phyloP scores from a whole-genome alignment of 2,888 invertebrate genomes.

The Hypolimnas misippus region DNA sequence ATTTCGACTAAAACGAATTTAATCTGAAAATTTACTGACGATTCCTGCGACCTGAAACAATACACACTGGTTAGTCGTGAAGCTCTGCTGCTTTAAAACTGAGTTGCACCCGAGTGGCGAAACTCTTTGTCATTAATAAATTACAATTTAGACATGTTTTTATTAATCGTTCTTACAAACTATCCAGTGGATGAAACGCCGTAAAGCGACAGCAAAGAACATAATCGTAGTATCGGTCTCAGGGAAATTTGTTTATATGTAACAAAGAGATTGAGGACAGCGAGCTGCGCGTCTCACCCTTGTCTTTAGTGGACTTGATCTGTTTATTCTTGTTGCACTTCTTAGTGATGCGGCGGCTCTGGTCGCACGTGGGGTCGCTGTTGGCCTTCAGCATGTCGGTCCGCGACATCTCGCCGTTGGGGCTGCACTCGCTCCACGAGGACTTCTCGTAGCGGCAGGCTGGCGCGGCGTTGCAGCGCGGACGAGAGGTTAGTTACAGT shows the following conservation, averaged over 20 bases:
- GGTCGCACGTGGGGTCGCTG: conserved; percentile 92
- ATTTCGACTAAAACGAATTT: conserved; percentile 55
- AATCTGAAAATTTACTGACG: conserved; percentile 65
- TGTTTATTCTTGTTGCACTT: conserved; percentile 92
- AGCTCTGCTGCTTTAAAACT: too few relatives aligned
- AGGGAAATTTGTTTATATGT: too few relatives aligned
- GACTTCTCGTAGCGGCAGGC: conserved; percentile 96
- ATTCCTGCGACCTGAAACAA: conserved; percentile 76
- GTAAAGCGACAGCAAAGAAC: too few relatives aligned
- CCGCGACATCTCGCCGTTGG: conserved; percentile 92
- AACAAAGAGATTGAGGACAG: too few relatives aligned
- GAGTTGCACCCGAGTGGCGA: too few relatives aligned
- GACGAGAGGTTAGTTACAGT: too few relatives aligned
- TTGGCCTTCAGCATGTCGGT: conserved; percentile 92
- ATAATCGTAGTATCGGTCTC: too few relatives aligned
- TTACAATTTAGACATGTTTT: too few relatives aligned
- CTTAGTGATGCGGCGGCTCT: conserved; percentile 92
- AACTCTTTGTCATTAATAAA: background rate
- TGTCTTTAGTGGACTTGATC: conserved; percentile 86
- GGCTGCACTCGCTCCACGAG: conserved; percentile 92
- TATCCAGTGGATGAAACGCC: too few relatives aligned
- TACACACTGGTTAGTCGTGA: background rate
- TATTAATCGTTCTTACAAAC: too few relatives aligned
- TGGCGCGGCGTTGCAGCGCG: too few relatives aligned
- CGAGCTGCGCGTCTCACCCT: conserved; percentile 73